Conservation (phyloP, 2,797 vertebrate genomes). For the Spondyliosoma cantharus region DNA sequence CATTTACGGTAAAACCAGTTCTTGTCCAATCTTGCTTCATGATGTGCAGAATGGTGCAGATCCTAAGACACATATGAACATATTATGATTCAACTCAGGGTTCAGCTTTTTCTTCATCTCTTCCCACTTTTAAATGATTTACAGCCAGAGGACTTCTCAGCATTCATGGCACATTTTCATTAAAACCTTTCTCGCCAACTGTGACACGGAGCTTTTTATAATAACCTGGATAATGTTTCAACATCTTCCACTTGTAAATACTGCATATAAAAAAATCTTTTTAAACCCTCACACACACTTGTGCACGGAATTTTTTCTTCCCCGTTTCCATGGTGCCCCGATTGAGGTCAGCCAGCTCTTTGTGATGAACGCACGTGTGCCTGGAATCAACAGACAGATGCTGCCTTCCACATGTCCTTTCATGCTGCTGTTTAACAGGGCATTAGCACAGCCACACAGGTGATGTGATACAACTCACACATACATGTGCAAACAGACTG, state of each 20-base stretch:
- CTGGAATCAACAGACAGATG: constrained; percentile 75
- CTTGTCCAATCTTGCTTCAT: constrained; percentile 24
- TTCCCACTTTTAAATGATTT: not conserved
- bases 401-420: constrained; percentile 49
- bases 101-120: not conserved
- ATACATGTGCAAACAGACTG: not conserved
- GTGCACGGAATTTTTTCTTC: constrained; percentile 17
- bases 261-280: no score
- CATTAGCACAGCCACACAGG: constrained; percentile 54
- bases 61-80: not conserved
- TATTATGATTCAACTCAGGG: not conserved
- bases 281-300: not conserved
- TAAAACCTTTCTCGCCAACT: not conserved
- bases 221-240: constrained; percentile 3
- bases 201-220: not conserved
- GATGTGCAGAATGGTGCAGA: not conserved
- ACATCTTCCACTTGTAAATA: no score
- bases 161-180: not conserved
- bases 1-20: not conserved
- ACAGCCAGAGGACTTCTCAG: not conserved
- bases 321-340: constrained; percentile 76
- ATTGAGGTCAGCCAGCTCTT: constrained; percentile 78
- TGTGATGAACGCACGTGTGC: constrained; percentile 67
- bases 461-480: constrained; percentile 13
- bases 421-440: constrained; percentile 54